Base-by-base conservation (phyloP, 2,113 vertebrate genomes). In the Hyaena hyaena region DNA sequence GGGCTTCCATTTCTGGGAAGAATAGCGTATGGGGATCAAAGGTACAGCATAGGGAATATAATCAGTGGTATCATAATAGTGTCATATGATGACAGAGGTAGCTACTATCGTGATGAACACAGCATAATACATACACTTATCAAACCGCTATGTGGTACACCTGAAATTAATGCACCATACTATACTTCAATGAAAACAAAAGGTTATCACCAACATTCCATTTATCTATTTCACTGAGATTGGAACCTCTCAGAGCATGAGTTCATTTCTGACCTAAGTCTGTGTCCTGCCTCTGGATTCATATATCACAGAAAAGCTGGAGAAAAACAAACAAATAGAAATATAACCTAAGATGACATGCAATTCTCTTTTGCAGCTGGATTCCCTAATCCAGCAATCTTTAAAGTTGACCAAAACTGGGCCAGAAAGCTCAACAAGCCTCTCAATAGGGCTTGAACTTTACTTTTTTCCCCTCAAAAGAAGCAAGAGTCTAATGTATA, bases 211-310 rank as follows among this genome's bases (percentile, higher is more conserved):
- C 86, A 63, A 88, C 58, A 81, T 93, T 95, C 65, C 84, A 74
- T 45, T 89, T 69, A 80, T 48, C n/a, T 33, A 91, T 74, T 91
- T 92, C 26, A 66, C 95, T 82, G 61, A 94, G 58, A 92, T 1
- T 88, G 55, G 87, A 90, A 71, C 43, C 10, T 43, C 77, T 95
- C 79, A 53, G 50, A 95, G 79, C 81, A 84, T 87, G 83, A 96
- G 89, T 93, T 98, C 86, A 93, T 66, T 87, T 92, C 95, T 95
- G 93, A 93, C 71, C 80, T 66, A 95, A 14, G 76, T 61, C 71
- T 73, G 5, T 8, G 35, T 58, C 35, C 48, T 91, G 86, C 77
- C 73, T 65, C 83, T 90, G 82, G 80, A 95, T 84, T 86, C 89
- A 83, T 35, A 8, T 10, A 35, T 86, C 50, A 80, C 31, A 90